phyloP scores from a whole-genome alignment of 2,888 invertebrate genomes.

The Lepidocyrtinus sp. region DNA sequence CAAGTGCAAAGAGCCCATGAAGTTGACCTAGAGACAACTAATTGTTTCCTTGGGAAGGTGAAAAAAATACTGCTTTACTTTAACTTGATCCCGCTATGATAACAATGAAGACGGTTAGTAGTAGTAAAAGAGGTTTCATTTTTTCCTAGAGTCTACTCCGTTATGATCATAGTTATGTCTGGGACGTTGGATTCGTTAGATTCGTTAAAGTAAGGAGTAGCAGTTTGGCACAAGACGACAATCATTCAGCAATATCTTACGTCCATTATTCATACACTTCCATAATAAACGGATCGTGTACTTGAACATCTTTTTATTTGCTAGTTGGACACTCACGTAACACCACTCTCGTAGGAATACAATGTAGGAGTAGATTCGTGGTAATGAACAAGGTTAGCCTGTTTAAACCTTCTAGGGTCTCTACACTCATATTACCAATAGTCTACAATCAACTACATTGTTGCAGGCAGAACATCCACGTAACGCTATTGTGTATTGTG shows the following conservation, averaged over 20 bases:
- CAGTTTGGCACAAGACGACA: too few species aligned
- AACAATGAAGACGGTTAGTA: constrained; percentile 46
- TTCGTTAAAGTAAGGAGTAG: too few species aligned
- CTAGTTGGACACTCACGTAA: neutral
- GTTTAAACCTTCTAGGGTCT: constrained; percentile 41
- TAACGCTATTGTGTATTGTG: too few species aligned
- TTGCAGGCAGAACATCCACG: too few species aligned
- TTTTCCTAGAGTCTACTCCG: too few species aligned
- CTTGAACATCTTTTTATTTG: neutral
- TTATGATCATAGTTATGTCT: too few species aligned
- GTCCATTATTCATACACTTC: neutral
- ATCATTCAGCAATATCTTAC: too few species aligned
- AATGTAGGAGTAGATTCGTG: constrained; percentile 45
- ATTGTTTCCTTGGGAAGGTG: constrained; percentile 58
- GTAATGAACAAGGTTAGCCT: constrained; percentile 56
- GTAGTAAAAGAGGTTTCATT: too few species aligned
- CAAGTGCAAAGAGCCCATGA: constrained; percentile 60
- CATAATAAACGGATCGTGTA: neutral
- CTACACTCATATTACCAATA: neutral
- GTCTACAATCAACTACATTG: too few species aligned
- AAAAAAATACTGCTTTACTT: constrained; percentile 41
- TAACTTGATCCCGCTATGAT: constrained; percentile 25
- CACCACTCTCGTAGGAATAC: neutral
- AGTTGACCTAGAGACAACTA: constrained; percentile 60
- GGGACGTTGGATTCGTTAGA: too few species aligned